Percentiles rank a stretch among this genome's conserved stretches.
Conservation (phyloP, 2,113 vertebrate species). For the Oreocharis arfaki region DNA sequence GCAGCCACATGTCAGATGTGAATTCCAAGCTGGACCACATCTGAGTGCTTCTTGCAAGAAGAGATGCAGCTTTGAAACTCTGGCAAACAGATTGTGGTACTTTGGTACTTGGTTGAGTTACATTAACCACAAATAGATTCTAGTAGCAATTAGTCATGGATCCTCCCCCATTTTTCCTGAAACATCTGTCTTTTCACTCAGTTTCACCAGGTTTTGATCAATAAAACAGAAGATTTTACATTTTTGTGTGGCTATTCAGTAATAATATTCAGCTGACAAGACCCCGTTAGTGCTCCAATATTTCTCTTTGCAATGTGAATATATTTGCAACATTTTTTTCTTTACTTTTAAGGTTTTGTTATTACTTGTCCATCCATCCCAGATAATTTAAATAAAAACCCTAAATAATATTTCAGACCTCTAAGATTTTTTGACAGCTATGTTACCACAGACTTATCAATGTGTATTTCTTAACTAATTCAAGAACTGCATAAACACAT, state of each 20-base stretch:
- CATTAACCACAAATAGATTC: background rate
- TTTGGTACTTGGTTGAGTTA: background rate
- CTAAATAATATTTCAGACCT: background rate
- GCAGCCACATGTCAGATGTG: background rate
- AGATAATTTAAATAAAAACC: background rate
- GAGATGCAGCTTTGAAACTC: background rate
- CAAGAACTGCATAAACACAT: background rate
- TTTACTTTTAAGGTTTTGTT: background rate
- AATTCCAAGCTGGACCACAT: background rate
- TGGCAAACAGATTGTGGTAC: background rate
- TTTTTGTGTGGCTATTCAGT: background rate
- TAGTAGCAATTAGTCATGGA: background rate
- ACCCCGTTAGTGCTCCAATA: background rate
- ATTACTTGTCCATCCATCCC: background rate
- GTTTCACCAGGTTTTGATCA: constrained; percentile 8
- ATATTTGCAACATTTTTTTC: background rate
- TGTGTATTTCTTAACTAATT: background rate
- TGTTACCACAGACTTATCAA: background rate
- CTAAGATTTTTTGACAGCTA: background rate
- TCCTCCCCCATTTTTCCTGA: background rate
- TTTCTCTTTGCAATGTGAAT: background rate
- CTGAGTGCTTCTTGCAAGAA: background rate
- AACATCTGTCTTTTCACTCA: constrained; percentile 1
- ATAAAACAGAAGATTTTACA: background rate
- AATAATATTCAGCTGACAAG: background rate